Conservation (phyloP, 2,888 invertebrate species). For the Thera britannica region DNA sequence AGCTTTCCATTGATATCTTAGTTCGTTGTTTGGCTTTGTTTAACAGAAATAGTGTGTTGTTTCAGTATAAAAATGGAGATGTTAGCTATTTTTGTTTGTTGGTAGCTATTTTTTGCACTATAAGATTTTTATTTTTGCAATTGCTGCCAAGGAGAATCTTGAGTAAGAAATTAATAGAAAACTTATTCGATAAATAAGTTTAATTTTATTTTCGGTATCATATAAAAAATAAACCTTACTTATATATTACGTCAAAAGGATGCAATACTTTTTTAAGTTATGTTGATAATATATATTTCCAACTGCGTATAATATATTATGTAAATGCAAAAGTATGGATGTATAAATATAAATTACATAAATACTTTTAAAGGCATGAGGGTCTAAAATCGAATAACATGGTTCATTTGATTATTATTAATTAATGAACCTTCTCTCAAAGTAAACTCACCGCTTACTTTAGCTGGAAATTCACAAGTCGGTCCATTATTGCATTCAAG, state of each 20-base stretch:
- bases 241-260: no score
- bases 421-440: conserved; percentile 1
- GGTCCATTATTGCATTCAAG: conserved; percentile 38
- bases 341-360: no score
- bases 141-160: background rate
- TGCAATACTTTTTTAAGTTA: no score
- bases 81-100: conserved; percentile 2
- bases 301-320: no score
- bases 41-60: conserved; percentile 28
- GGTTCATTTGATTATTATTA: background rate
- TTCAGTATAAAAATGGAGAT: conserved; percentile 19
- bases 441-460: conserved; percentile 6
- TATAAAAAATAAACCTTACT: no score
- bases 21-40: conserved; percentile 37
- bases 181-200: no score
- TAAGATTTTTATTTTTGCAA: background rate
- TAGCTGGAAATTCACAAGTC: conserved; percentile 29
- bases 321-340: no score
- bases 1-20: conserved; percentile 31
- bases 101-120: conserved; percentile 9
- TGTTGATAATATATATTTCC: no score
- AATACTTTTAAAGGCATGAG: no score
- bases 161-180: background rate
- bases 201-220: no score
- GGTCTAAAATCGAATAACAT: no score